A percentile compares a stretch with the other conserved stretches of the same genome.
These are phyloP conservation scores for Heliconius cydno DNA, from an alignment of 2,888 invertebrate species.

Conservation along the genomic window DNA sequence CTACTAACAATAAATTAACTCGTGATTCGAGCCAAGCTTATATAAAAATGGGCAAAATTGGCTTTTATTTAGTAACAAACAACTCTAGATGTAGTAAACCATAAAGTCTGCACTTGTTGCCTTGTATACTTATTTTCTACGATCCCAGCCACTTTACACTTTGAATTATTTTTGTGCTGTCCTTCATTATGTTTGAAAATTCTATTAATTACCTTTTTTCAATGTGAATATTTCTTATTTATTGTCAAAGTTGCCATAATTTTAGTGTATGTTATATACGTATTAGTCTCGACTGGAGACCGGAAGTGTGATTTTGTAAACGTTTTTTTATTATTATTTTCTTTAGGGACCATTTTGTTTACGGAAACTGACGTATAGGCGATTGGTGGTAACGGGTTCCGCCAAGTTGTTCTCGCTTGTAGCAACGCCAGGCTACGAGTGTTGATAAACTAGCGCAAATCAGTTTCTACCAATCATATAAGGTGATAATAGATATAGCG, in stretches of 20 bases:
- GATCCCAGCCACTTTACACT: conserved; percentile 67
- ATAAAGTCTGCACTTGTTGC: conserved; percentile 83
- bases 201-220: conserved; percentile 59
- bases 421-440: conserved; percentile 72
- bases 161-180: conserved; percentile 69
- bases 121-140: conserved; percentile 80
- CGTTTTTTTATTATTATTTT: conserved; percentile 70
- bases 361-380: conserved; percentile 64
- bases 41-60: conserved; percentile 72
- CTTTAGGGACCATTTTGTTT: conserved; percentile 82
- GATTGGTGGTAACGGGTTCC: conserved; percentile 59
- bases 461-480: conserved; percentile 57
- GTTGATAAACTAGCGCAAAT: conserved; percentile 55
- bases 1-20: conserved; percentile 78
- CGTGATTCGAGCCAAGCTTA: conserved; percentile 81
- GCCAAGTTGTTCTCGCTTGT: conserved; percentile 52
- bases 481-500: conserved; percentile 77
- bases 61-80: conserved; percentile 73
- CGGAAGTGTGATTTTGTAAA: conserved; percentile 76
- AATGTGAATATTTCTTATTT: conserved; percentile 81
- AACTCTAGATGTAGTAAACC: conserved; percentile 78
- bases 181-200: conserved; percentile 54
- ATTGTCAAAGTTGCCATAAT: conserved; percentile 84
- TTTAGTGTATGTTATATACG: conserved; percentile 82
- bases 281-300: conserved; percentile 74